These are phyloP conservation scores for Triplophysa bombifrons DNA, from an alignment of 2,797 vertebrate genomes.

Conservation along the genomic window DNA sequence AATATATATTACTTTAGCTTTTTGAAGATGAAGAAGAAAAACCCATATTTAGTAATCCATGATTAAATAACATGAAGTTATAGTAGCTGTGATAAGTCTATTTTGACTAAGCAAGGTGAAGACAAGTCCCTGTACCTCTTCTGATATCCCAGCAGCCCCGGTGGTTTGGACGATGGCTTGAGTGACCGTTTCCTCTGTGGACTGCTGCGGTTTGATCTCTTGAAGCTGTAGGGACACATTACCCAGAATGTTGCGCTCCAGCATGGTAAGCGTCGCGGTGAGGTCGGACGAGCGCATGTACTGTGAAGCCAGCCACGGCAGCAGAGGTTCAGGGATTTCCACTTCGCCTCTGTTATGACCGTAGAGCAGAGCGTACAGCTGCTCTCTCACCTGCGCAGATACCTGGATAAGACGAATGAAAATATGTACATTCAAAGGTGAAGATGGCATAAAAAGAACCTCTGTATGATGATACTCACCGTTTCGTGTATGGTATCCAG, in stretches of 20 bases:
- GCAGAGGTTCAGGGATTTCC: slow-evolving; percentile 77
- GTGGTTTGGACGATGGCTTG: slow-evolving; percentile 72
- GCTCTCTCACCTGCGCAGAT: slow-evolving; percentile 69
- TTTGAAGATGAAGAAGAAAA: too few relatives aligned
- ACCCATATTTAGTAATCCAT: too few relatives aligned
- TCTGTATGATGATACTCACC: slow-evolving; percentile 53
- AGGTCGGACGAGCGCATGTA: slow-evolving; percentile 83
- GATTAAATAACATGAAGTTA: too few relatives aligned
- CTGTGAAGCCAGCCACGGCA: slow-evolving; percentile 81
- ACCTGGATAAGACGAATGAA: slow-evolving; percentile 59
- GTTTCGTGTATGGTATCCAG: slow-evolving; percentile 73
- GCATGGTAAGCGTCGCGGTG: slow-evolving; percentile 73
- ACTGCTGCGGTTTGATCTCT: slow-evolving; percentile 67
- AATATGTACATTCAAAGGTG: not conserved
- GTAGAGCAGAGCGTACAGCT: slow-evolving; percentile 73
- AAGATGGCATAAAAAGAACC: not conserved
- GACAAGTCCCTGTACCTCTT: slow-evolving; percentile 84
- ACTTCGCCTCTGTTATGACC: slow-evolving; percentile 57
- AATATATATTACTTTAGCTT: too few relatives aligned
- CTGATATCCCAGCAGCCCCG: slow-evolving; percentile 81
- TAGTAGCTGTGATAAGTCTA: too few relatives aligned
- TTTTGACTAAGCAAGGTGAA: not conserved
- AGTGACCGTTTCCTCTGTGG: slow-evolving; percentile 72
- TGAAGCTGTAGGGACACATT: slow-evolving; percentile 82
- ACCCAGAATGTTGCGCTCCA: slow-evolving; percentile 84